Conservation (phyloP, 2,888 invertebrate species). For the Chironomus tentans region DNA sequence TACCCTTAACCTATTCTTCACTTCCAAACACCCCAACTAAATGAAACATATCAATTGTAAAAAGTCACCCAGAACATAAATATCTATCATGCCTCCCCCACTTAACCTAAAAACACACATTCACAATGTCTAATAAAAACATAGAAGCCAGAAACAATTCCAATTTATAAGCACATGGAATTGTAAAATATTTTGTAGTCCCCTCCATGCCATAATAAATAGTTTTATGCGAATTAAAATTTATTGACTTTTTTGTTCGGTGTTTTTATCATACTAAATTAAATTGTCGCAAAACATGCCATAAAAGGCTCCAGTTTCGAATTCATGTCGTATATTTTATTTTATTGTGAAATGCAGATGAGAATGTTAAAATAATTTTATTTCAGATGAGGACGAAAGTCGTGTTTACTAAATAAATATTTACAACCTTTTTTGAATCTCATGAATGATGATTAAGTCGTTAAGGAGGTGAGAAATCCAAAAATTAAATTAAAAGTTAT, state of each 20-base stretch:
- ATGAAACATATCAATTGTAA: too few relatives aligned
- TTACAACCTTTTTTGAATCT: too few relatives aligned
- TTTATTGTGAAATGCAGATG: too few relatives aligned
- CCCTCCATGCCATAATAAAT: too few relatives aligned
- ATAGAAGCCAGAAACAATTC: background rate
- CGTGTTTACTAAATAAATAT: too few relatives aligned
- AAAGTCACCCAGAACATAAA: too few relatives aligned
- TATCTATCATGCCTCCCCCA: too few relatives aligned
- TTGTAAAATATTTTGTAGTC: background rate
- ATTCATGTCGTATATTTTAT: too few relatives aligned
- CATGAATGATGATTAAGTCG: background rate
- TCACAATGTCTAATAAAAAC: background rate
- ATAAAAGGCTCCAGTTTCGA: background rate
- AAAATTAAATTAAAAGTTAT: background rate
- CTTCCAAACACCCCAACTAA: too few relatives aligned
- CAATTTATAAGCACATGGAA: background rate
- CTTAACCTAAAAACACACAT: background rate
- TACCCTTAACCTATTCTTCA: too few relatives aligned
- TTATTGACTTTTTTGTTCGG: background rate
- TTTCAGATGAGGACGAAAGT: too few relatives aligned
- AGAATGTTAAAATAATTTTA: too few relatives aligned
- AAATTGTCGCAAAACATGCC: constrained; percentile 23
- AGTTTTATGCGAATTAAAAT: background rate
- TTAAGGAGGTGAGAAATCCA: background rate
- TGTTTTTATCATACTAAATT: constrained; percentile 12